Evolutionary conservation across 2,888 invertebrate genomes (phyloP).

Genomic region (Agrotis exclamationis): DNA sequence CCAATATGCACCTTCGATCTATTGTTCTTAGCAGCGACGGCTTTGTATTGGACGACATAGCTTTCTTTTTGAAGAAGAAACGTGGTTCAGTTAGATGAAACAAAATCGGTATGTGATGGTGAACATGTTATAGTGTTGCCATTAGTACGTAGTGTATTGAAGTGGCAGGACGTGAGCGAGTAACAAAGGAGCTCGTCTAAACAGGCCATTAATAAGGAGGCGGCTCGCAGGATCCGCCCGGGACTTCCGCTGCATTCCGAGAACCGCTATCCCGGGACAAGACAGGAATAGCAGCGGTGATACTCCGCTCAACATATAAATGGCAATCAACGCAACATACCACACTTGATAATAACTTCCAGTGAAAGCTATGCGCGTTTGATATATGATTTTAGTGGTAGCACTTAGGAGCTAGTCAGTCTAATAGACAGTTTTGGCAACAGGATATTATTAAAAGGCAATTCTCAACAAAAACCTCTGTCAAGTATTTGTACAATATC

Average conservation of each 20-base stretch:
- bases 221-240: conserved; percentile 84
- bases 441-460: background rate
- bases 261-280: conserved; percentile 86
- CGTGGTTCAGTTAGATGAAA: conserved; percentile 47
- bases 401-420: background rate
- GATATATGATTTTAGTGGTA: conserved; percentile 3
- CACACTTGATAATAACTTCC: conserved; percentile 45
- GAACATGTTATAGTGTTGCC: conserved; percentile 63
- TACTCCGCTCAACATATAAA: conserved; percentile 77
- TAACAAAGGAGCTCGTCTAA: conserved; percentile 90
- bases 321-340: conserved; percentile 73
- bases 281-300: conserved; percentile 86
- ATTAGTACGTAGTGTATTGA: conserved; percentile 72
- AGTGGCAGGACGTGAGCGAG: conserved; percentile 87
- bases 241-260: conserved; percentile 89
- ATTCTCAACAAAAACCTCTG: background rate
- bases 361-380: conserved; percentile 33
- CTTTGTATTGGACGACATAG: conserved; percentile 63
- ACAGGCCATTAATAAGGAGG: conserved; percentile 90
- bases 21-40: conserved; percentile 70
- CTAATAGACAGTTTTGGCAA: background rate
- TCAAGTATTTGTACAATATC: conserved; percentile 29
- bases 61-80: conserved; percentile 66
- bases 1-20: conserved; percentile 73
- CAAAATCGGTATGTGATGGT: conserved; percentile 60